Evolutionary conservation across 2,888 invertebrate species (phyloP).

Genomic region (Athrips mouffetella): DNA sequence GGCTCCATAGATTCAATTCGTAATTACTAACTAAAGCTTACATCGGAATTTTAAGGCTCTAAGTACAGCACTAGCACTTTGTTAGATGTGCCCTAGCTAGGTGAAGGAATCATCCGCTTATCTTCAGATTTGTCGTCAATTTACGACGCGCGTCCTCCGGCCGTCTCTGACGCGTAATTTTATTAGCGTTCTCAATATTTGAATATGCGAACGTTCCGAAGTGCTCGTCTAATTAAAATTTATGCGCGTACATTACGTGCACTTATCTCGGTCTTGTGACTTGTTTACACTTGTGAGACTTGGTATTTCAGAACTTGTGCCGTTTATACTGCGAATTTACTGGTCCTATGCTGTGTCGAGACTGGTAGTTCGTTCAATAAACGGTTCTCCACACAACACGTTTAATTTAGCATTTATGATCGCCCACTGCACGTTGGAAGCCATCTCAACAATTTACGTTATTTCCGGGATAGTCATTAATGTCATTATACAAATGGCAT

Average conservation of each 20-base stretch:
- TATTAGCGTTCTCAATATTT: constrained; percentile 33
- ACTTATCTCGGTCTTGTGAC: constrained; percentile 37
- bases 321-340: neutral
- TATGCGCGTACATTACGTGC: constrained; percentile 46
- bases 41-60: too few species aligned
- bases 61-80: neutral
- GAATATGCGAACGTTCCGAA: constrained; percentile 39
- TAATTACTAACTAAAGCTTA: too few species aligned
- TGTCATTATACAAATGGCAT: too few species aligned
- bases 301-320: constrained; percentile 3
- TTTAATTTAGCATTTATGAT: too few species aligned
- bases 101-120: too few species aligned
- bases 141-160: neutral
- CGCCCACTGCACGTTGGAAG: too few species aligned
- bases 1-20: too few species aligned
- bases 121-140: constrained; percentile 3
- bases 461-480: too few species aligned
- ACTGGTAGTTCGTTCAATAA: neutral
- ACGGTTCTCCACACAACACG: too few species aligned
- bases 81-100: neutral
- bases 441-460: too few species aligned
- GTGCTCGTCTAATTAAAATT: constrained; percentile 52
- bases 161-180: constrained; percentile 26
- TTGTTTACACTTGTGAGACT: constrained; percentile 22
- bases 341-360: neutral